A percentile compares a stretch with the other conserved stretches of the same genome.
These are phyloP conservation scores for Xiphophorus maculatus DNA, from an alignment of 2,113 vertebrate genomes.

Conservation along the genomic window DNA sequence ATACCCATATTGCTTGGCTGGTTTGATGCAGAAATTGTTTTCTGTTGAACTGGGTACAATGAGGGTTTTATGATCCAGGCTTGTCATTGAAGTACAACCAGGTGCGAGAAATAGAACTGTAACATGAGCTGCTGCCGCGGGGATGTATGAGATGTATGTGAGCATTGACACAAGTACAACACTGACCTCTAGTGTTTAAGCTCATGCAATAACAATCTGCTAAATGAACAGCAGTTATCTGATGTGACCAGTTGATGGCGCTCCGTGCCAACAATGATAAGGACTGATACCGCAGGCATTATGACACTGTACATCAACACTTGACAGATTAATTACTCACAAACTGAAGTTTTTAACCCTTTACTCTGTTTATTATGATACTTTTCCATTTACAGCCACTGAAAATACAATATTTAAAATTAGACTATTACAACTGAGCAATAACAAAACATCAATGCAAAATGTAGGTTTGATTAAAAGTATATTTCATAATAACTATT, in stretches of 20 bases:
- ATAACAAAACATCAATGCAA: background rate
- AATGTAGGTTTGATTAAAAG: no score
- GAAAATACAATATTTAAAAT: background rate
- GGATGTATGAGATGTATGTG: no score
- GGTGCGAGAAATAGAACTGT: background rate
- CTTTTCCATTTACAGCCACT: no score
- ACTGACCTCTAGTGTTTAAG: slow-evolving; percentile 50
- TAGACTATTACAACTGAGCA: background rate
- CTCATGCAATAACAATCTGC: background rate
- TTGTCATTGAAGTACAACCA: background rate
- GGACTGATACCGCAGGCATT: background rate
- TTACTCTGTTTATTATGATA: background rate
- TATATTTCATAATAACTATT: no score
- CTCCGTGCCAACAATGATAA: slow-evolving; percentile 1
- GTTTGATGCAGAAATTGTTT: background rate
- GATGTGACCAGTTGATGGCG: slow-evolving; percentile 52
- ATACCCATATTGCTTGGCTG: background rate
- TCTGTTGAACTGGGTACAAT: background rate
- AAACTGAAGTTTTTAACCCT: background rate
- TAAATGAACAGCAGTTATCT: background rate
- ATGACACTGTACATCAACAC: background rate
- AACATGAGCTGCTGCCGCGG: no score
- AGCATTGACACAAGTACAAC: slow-evolving; percentile 28
- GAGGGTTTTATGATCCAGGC: background rate
- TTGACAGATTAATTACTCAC: background rate